A percentile compares a stretch with the other conserved stretches of the same genome.
Evolutionary conservation across 2,113 vertebrate genomes (phyloP).

Genomic region (Corythornis cristatus): DNA sequence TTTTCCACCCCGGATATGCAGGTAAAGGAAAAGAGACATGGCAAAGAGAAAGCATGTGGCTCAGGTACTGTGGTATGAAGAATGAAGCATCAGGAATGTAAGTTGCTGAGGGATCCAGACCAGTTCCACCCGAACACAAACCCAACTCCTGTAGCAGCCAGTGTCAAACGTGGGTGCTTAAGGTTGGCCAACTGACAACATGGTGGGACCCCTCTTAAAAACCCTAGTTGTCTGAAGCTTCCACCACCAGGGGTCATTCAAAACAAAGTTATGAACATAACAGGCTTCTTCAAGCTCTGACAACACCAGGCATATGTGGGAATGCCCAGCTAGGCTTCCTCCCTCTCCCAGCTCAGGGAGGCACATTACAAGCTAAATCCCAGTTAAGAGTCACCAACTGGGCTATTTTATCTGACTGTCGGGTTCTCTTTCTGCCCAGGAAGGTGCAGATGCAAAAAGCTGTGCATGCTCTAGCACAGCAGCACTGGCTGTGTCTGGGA

Average conservation of each 20-base stretch:
- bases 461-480: neutral
- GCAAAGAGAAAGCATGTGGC: neutral
- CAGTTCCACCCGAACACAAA: neutral
- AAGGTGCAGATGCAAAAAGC: neutral
- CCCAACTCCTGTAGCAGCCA: neutral
- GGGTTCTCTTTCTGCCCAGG: neutral
- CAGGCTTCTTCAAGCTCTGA: accelerated
- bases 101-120: neutral
- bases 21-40: neutral
- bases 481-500: neutral
- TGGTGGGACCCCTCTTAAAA: neutral
- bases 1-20: neutral
- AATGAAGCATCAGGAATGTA: neutral
- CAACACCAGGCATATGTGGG: accelerated
- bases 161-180: neutral
- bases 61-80: neutral
- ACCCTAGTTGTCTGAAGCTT: neutral
- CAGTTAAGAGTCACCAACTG: neutral
- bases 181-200: neutral
- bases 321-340: neutral
- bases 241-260: conserved; percentile 55
- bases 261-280: neutral
- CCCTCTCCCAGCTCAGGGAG: neutral
- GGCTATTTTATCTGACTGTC: neutral
- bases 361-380: neutral